Evolutionary conservation across 2,113 vertebrate genomes (phyloP).

Genomic region (Aphyosemion australe): DNA sequence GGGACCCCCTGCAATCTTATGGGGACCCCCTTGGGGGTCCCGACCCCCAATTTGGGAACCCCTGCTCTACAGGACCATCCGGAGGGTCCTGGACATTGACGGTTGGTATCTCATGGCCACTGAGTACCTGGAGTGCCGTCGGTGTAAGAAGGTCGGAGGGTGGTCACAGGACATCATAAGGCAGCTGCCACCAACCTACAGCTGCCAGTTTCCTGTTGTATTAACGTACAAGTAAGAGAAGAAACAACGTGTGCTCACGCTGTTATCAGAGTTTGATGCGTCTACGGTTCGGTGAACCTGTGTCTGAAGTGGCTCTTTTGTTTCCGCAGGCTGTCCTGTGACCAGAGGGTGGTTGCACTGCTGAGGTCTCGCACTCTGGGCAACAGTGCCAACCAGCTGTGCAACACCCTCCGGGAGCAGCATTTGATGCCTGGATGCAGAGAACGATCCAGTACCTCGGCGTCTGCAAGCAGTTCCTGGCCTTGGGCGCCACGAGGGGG

Average conservation of each 20-base stretch:
- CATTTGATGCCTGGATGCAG: not conserved
- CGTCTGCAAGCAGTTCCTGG: not conserved
- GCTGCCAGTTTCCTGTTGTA: constrained; percentile 4
- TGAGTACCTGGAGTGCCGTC: not conserved
- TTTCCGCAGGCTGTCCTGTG: constrained; percentile 7
- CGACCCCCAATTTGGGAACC: no score
- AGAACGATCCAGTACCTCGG: not conserved
- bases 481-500: not conserved
- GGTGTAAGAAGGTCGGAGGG: constrained; percentile 1
- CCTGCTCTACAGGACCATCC: constrained; percentile 12
- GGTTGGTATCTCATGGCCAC: constrained; percentile 1
- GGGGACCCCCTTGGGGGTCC: no score
- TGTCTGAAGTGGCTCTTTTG: no score
- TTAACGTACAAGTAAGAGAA: not conserved
- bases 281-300: no score
- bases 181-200: constrained; percentile 1
- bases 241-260: no score
- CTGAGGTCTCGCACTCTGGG: not conserved
- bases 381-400: not conserved
- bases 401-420: not conserved
- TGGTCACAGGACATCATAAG: constrained; percentile 13
- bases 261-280: no score
- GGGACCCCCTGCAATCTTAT: no score
- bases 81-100: constrained; percentile 6
- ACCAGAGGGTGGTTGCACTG: not conserved